Evolutionary conservation across 2,888 invertebrate species (phyloP).

Genomic region (Lasiommata megera): DNA sequence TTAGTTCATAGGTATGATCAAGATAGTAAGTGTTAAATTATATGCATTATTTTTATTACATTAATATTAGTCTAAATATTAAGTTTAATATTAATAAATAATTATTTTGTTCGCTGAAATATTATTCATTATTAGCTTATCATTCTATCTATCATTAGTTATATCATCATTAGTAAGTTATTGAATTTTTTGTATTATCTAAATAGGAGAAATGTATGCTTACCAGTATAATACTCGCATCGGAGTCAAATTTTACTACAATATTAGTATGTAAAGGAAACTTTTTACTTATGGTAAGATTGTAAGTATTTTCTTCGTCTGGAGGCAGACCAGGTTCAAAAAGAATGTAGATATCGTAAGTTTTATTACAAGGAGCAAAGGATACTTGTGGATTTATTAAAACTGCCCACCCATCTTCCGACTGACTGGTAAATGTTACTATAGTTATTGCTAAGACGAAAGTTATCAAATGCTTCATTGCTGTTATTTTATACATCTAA

Average conservation of each 20-base stretch:
- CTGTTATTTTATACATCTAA: too few relatives aligned
- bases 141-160: too few relatives aligned
- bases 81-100: too few relatives aligned
- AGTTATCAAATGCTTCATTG: neutral
- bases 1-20: too few relatives aligned
- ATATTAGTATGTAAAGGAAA: slow-evolving; percentile 29
- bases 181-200: too few relatives aligned
- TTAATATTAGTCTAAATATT: too few relatives aligned
- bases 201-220: slow-evolving; percentile 26
- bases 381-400: neutral
- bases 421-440: neutral
- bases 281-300: slow-evolving; percentile 12
- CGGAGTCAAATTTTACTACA: slow-evolving; percentile 38
- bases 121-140: too few relatives aligned
- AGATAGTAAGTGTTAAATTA: too few relatives aligned
- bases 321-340: slow-evolving; percentile 37
- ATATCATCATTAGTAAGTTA: too few relatives aligned
- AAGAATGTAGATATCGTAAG: neutral
- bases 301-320: slow-evolving; percentile 42
- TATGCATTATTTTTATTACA: too few relatives aligned
- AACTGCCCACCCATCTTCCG: neutral
- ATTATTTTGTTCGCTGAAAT: too few relatives aligned
- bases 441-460: neutral
- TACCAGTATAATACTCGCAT: slow-evolving; percentile 39
- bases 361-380: neutral